A percentile compares a stretch with the other conserved stretches of the same genome.
Conservation (phyloP, 2,888 invertebrate species). For the Halictus ligatus region DNA sequence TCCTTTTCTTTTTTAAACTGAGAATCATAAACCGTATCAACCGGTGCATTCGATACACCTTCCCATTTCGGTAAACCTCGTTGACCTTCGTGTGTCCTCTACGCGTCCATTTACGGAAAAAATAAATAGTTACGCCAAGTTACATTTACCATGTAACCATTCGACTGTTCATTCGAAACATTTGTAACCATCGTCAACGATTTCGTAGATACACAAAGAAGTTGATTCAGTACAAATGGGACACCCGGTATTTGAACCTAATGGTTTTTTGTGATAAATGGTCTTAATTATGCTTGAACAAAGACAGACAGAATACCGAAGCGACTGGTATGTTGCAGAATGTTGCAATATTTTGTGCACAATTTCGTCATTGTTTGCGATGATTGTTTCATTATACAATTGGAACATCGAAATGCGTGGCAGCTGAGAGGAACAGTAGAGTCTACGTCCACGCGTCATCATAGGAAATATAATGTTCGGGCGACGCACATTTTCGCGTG, state of each 20-base stretch:
- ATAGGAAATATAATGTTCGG: not conserved
- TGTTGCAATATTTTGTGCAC: not conserved
- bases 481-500: slow-evolving; percentile 34
- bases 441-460: not conserved
- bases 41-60: not conserved
- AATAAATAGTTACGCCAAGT: not conserved
- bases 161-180: not conserved
- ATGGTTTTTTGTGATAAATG: not conserved
- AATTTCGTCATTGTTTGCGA: not conserved
- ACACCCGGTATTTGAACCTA: not conserved
- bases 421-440: not conserved
- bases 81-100: not conserved
- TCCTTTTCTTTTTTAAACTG: not conserved
- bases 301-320: not conserved
- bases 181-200: not conserved
- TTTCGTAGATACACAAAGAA: not conserved
- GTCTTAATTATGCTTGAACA: not conserved
- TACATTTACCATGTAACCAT: not conserved
- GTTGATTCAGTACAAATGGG: not conserved
- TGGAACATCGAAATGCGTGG: not conserved
- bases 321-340: not conserved
- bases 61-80: not conserved
- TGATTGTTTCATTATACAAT: not conserved
- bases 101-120: not conserved
- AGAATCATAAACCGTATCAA: not conserved